Percentiles rank a stretch among this genome's conserved stretches.
Conservation (phyloP, 2,888 invertebrate species). For the Mythimna pallens region DNA sequence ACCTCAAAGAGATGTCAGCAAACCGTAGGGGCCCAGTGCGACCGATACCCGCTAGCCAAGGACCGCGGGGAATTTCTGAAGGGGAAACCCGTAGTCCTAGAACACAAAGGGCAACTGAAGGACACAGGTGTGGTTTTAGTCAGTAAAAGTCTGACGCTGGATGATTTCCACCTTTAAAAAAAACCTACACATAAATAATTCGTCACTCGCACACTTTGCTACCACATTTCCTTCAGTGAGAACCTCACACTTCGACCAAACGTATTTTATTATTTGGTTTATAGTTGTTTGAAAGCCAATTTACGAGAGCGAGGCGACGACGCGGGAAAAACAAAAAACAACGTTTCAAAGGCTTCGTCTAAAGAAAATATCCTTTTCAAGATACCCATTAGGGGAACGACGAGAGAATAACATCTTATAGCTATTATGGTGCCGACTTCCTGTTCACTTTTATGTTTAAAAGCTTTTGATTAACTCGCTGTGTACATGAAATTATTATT, state of each 20-base stretch:
- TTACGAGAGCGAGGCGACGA: slow-evolving; percentile 68
- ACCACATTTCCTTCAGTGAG: slow-evolving; percentile 62
- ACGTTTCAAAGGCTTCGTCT: slow-evolving; percentile 69
- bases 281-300: slow-evolving; percentile 77
- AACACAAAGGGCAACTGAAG: no score
- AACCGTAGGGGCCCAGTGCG: no score
- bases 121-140: no score
- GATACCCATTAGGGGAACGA: slow-evolving; percentile 70
- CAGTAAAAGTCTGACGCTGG: no score
- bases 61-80: no score
- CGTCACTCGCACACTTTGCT: slow-evolving; percentile 56
- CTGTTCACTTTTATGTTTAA: slow-evolving; percentile 62
- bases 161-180: no score
- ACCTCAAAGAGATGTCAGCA: no score
- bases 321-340: slow-evolving; percentile 72
- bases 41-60: no score
- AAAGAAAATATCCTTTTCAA: slow-evolving; percentile 74
- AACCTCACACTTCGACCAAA: slow-evolving; percentile 29
- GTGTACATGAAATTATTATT: slow-evolving; percentile 51
- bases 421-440: slow-evolving; percentile 49
- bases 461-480: slow-evolving; percentile 65
- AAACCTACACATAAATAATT: slow-evolving; percentile 5
- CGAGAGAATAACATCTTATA: slow-evolving; percentile 69
- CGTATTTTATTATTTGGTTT: slow-evolving; percentile 73
- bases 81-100: no score